Conservation (phyloP, 2,113 vertebrate species). For the Cephalopholis sonnerati region DNA sequence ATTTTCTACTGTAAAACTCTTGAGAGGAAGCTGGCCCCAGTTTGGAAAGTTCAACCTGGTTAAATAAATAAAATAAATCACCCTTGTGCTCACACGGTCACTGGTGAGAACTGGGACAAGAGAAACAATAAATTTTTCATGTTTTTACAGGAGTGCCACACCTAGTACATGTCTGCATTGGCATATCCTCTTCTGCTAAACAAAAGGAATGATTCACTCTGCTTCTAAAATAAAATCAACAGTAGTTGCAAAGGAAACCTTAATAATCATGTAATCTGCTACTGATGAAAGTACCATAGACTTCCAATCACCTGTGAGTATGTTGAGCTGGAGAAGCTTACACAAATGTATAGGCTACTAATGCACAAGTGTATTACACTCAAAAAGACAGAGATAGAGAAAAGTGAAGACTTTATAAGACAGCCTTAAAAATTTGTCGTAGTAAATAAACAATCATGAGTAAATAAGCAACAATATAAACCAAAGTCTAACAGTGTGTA, state of each 20-base stretch:
- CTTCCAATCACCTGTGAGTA: background rate
- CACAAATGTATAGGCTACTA: background rate
- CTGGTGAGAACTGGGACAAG: slow-evolving; percentile 32
- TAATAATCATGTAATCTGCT: background rate
- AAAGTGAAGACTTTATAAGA: background rate
- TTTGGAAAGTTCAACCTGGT: slow-evolving; percentile 27
- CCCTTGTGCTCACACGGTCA: slow-evolving; percentile 23
- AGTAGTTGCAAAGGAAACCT: slow-evolving; percentile 11
- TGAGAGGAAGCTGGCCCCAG: slow-evolving; percentile 5
- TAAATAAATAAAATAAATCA: slow-evolving; percentile 58
- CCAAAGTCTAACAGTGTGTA: too few relatives aligned
- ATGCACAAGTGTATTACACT: too few relatives aligned
- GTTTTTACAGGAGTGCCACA: slow-evolving; percentile 49
- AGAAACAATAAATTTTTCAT: slow-evolving; percentile 27
- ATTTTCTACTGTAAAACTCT: slow-evolving; percentile 7
- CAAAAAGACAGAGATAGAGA: background rate
- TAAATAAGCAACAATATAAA: background rate
- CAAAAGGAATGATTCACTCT: background rate
- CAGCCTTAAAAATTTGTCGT: background rate
- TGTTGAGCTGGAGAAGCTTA: background rate
- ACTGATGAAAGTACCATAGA: background rate
- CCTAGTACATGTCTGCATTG: slow-evolving; percentile 18
- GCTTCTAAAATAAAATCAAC: background rate
- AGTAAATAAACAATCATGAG: too few relatives aligned
- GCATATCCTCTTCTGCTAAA: slow-evolving; percentile 16